These are phyloP conservation scores for Paguma larvata DNA, from an alignment of 2,797 vertebrate species.

Conservation along the genomic window DNA sequence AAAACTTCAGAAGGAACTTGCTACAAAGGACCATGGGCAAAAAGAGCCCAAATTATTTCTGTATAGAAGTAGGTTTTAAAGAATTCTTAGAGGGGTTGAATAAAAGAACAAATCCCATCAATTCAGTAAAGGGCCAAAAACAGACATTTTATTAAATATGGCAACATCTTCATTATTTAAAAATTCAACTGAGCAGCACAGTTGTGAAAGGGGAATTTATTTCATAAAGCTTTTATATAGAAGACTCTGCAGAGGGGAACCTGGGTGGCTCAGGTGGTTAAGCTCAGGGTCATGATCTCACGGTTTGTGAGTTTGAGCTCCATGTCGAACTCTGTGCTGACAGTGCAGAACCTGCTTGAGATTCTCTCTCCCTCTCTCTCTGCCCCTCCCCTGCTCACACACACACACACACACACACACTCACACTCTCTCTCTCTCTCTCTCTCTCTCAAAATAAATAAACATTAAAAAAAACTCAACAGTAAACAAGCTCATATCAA, in stretches of 20 bases:
- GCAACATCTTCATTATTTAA: constrained; percentile 58
- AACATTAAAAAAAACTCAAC: not conserved
- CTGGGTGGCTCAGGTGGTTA: too few relatives aligned
- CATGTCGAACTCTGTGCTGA: too few relatives aligned
- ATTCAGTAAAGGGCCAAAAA: constrained; percentile 42
- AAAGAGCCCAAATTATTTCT: constrained; percentile 14
- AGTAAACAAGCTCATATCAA: not conserved
- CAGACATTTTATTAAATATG: constrained; percentile 54
- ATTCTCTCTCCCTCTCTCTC: too few relatives aligned
- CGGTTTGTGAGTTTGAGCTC: too few relatives aligned
- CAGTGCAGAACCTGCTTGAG: too few relatives aligned
- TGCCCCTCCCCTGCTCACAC: too few relatives aligned
- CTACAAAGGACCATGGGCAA: constrained; percentile 33
- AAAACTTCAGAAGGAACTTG: constrained; percentile 44
- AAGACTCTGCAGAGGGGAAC: not conserved
- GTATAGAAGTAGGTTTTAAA: not conserved
- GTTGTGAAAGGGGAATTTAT: constrained; percentile 26
- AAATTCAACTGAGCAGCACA: constrained; percentile 11
- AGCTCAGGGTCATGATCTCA: too few relatives aligned
- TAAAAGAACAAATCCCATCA: constrained; percentile 1
- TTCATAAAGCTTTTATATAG: not conserved
- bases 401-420: too few relatives aligned
- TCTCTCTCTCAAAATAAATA: too few relatives aligned
- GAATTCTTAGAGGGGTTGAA: not conserved
- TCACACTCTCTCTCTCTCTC: too few relatives aligned